Evolutionary conservation across 2,797 vertebrate species (phyloP), one percentile per base, ranked within the genome.

Genomic region (Rallus crepitans): DNA sequence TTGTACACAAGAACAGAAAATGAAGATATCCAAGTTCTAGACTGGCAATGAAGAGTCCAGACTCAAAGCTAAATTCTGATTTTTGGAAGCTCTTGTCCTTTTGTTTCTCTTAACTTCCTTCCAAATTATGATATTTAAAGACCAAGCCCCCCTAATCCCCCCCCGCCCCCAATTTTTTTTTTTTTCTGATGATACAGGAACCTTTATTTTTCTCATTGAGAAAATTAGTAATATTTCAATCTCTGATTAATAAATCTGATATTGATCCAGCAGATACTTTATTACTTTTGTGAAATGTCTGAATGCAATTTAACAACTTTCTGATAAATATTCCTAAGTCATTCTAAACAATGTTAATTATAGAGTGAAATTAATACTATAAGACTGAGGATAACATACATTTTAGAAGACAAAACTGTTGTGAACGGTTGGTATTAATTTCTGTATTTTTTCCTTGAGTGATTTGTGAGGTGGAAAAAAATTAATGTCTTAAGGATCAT

Each of bases 251-350:
- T 25, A 78, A 9, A 80, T 90, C 24, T 60, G 13, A 23, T 89
- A 68, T 64, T 48, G 48, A 75, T 73, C 71, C 70, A 77, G 6
- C 15, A 87, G 17, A 35, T 66, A 72, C 7, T 66, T 89, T 48
- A 70, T 57, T 70, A 69, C 7, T 47, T 64, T 79, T 94, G 15
- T 60, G 25, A 80, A 13, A 70, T 69, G 8, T 11, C 40, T 78
- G 48, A 47, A 55, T 90, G 30, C 57, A 82, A 94, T 84, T 95
- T 92, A 85, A 90, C 33, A 83, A 12, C 33, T 87, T 47, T 28
- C 8, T 63, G 75, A 19, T 50, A 59, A 57, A 12, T 53, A 71
- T 82, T 91, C 39, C 24, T 42, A 30, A 73, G 65, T 45, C 9
- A 75, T 82, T 83, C 17, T 87, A 30, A 91, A 68, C 20, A 61